These are phyloP conservation scores for Tromatobia lineatoria DNA, from an alignment of 2,888 invertebrate genomes.

Conservation along the genomic window DNA sequence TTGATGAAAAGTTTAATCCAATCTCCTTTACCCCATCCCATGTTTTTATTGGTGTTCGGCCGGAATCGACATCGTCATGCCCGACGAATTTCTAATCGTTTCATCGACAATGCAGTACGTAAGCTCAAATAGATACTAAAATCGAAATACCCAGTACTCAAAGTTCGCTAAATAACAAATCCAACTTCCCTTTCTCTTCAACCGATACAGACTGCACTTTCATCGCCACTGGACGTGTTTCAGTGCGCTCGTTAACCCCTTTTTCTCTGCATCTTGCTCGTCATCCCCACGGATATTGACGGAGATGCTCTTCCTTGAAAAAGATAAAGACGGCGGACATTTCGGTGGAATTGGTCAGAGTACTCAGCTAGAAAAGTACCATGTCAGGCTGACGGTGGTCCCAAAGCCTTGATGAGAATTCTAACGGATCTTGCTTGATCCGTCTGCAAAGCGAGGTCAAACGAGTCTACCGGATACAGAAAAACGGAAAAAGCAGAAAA, in stretches of 20 bases:
- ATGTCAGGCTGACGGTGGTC: neutral
- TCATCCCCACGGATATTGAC: neutral
- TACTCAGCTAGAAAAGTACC: neutral
- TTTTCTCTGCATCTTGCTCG: neutral
- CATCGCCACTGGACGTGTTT: slow-evolving; percentile 28
- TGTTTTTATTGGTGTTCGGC: neutral
- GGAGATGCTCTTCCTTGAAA: neutral
- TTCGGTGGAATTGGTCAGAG: slow-evolving; percentile 11
- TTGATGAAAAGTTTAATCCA: no score
- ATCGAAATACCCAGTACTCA: neutral
- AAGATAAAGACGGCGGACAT: slow-evolving; percentile 26
- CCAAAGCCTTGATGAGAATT: neutral
- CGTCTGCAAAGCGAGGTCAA: neutral
- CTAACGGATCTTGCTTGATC: neutral
- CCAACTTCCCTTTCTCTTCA: neutral
- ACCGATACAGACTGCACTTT: slow-evolving; percentile 28
- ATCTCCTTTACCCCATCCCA: no score
- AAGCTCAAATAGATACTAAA: slow-evolving; percentile 19
- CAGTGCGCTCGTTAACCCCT: slow-evolving; percentile 39
- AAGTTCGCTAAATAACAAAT: slow-evolving; percentile 21
- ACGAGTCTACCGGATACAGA: slow-evolving; percentile 4
- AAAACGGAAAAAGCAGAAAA: slow-evolving; percentile 1
- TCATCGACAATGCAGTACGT: slow-evolving; percentile 3
- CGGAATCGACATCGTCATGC: neutral
- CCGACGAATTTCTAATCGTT: neutral